phyloP scores from a whole-genome alignment of 64 coral and sea anemone genomes.

The Porites lutea region DNA sequence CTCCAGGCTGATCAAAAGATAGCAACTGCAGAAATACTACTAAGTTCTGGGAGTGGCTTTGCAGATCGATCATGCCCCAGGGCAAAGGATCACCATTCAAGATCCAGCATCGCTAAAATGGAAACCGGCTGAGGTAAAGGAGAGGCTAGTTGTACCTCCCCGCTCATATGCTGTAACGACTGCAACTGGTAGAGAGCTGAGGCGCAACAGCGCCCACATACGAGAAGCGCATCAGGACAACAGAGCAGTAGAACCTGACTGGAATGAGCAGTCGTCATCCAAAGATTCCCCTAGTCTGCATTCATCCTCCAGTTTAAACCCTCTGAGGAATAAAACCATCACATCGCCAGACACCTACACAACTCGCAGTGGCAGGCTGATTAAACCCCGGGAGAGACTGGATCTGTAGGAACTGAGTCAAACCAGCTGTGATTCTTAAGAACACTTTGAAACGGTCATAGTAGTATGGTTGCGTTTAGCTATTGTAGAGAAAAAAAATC shows the following conservation, averaged over 20 bases:
- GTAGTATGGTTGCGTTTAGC: background rate
- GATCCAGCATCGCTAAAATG: constrained; percentile 55
- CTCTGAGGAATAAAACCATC: background rate
- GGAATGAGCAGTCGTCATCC: too few species aligned
- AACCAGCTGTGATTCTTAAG: background rate
- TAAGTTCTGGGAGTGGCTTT: too few species aligned
- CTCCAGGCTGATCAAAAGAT: constrained; percentile 47
- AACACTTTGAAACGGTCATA: background rate
- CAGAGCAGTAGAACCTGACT: too few species aligned
- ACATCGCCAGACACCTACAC: background rate
- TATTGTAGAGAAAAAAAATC: background rate
- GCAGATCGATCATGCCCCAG: too few species aligned
- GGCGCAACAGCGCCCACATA: constrained; percentile 13
- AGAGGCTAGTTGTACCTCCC: background rate
- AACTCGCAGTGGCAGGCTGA: background rate
- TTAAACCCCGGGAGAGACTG: background rate
- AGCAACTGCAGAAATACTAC: constrained; percentile 66
- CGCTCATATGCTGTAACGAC: constrained; percentile 1
- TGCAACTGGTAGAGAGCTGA: background rate
- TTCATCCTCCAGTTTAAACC: background rate
- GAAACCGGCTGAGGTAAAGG: constrained; percentile 5
- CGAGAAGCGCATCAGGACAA: too few species aligned
- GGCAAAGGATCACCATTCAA: constrained; percentile 60
- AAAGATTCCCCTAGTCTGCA: too few species aligned
- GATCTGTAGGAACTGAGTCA: background rate